phyloP scores from a whole-genome alignment of 2,797 vertebrate genomes.

The Antennarius maculatus region DNA sequence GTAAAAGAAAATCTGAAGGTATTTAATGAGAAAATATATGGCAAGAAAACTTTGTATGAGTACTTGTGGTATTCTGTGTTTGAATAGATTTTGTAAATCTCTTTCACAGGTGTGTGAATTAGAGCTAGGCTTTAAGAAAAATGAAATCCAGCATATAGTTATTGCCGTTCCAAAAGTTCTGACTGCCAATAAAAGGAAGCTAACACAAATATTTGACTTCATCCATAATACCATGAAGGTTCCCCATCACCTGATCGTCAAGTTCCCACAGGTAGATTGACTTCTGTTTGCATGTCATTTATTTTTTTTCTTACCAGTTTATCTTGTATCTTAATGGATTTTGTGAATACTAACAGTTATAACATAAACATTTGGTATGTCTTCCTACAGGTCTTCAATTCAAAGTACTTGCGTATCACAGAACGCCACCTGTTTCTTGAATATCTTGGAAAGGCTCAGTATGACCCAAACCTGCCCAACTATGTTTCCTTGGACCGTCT shows the following conservation, averaged over 20 bases:
- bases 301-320: neutral
- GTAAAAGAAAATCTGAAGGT: conserved; percentile 96
- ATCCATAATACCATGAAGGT: conserved; percentile 94
- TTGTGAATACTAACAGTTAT: conserved; percentile 10
- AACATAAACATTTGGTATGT: conserved; percentile 15
- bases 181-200: conserved; percentile 86
- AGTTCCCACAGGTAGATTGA: conserved; percentile 90
- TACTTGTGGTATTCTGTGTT: neutral
- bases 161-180: conserved; percentile 89
- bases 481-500: conserved; percentile 90
- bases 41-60: neutral
- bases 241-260: conserved; percentile 87
- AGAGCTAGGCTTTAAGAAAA: conserved; percentile 91
- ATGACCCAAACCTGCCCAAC: conserved; percentile 87
- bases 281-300: neutral
- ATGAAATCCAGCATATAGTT: conserved; percentile 93
- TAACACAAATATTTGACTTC: conserved; percentile 90
- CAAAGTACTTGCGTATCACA: conserved; percentile 85
- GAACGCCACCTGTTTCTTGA: conserved; percentile 91
- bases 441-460: conserved; percentile 91
- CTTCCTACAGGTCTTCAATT: conserved; percentile 88
- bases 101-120: conserved; percentile 86
- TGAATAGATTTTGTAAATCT: conserved; percentile 9
- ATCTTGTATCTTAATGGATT: neutral
- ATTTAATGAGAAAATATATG: conserved; percentile 12